Evolutionary conservation across 1,140 invertebrate genomes (phyloP), one percentile per base, ranked within the genome.

Genomic region (Procambarus virginalis): DNA sequence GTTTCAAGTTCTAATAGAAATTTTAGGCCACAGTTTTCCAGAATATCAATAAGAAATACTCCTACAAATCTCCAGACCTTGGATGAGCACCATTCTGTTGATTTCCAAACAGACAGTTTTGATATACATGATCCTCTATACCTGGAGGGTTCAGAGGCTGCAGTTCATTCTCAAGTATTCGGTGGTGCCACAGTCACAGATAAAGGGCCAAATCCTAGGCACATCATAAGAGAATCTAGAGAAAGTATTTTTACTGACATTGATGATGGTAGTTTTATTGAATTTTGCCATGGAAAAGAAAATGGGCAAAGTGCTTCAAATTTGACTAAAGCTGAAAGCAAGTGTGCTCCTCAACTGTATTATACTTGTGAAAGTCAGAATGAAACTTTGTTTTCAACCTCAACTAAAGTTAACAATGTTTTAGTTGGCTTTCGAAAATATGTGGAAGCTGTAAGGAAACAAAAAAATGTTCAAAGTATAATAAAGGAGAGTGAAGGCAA

Each of bases 231-330:
- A 17, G 75, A 46, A 49, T 75, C 48, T 46, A 90, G 91, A 83
- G 88, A 91, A n/a, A 92, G 91, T 60, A 48, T 87, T 60, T 87
- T 81, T 55, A 90, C 91, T n/a, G 91, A 92, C 46, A 85, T 92
- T 87, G 91, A 92, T 87, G 91, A 92, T 45, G 91, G 91, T 20
- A 92, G 88, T 60, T 92, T 92, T 76, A 68, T 92, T 79, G 91
- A 92, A 79, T 92, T 90, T 64, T 90, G 49, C 45, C 49, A 79
- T 83, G 91, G 82, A 20, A 90, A 89, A 34, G 80, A 86, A 78
- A 83, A 87, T 34, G 81, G 80, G 22, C 60, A 81, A 10, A 48
- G 49, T 20, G 77, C 78, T 48, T 79, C 80, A 87, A 76, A n/a
- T 34, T 20, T 34, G n/a, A 14, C 17, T 55, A 77, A 86, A 55